These are phyloP conservation scores for Paedocypris micromegethes DNA, from an alignment of 2,797 vertebrate species.

Conservation along the genomic window DNA sequence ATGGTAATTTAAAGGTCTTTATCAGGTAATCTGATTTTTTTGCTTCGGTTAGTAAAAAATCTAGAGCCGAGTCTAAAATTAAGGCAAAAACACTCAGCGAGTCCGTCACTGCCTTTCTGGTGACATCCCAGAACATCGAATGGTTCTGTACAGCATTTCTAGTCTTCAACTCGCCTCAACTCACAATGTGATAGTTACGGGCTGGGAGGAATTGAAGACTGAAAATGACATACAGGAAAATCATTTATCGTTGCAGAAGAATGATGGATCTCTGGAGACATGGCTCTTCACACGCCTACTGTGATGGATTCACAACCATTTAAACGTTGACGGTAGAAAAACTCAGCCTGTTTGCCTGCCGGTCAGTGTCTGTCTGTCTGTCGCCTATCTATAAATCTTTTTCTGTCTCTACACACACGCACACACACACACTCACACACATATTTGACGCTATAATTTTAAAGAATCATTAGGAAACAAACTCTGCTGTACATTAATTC, in stretches of 20 bases:
- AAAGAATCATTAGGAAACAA: too few species aligned
- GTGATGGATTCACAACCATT: neutral
- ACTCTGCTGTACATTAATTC: too few species aligned
- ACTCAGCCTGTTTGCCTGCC: neutral
- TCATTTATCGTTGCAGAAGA: constrained; percentile 25
- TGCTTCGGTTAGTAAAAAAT: too few species aligned
- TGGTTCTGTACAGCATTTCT: constrained; percentile 74
- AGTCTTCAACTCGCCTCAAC: constrained; percentile 85
- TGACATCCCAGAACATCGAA: constrained; percentile 48
- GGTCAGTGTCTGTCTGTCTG: too few species aligned
- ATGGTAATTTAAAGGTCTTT: too few species aligned
- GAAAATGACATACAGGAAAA: constrained; percentile 76
- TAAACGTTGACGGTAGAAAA: neutral
- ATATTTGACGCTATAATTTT: too few species aligned
- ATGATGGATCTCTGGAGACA: constrained; percentile 20
- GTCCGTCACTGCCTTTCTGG: neutral
- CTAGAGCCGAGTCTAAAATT: too few species aligned
- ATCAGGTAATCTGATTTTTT: too few species aligned
- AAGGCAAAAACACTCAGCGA: too few species aligned
- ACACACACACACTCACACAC: too few species aligned
- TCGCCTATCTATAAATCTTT: too few species aligned
- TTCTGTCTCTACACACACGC: too few species aligned
- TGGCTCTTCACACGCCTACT: constrained; percentile 6
- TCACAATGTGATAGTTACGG: constrained; percentile 69
- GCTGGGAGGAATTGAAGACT: constrained; percentile 86